Evolutionary conservation across 2,113 vertebrate species (phyloP).

Genomic region (Protobothrops mucrosquamatus): DNA sequence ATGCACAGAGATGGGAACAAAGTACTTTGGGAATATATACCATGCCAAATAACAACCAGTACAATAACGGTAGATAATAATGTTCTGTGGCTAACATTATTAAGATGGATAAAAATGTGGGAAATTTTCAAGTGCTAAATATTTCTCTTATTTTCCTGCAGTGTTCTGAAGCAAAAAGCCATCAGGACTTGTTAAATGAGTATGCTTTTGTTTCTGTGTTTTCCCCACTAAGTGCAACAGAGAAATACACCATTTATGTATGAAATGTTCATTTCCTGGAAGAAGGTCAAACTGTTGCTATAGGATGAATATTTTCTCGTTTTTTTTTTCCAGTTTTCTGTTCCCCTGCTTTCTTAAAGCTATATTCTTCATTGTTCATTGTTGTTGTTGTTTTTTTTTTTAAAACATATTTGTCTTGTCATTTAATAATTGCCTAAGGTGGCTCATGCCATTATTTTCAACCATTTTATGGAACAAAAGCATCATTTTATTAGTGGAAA

Average conservation of each 20-base stretch:
- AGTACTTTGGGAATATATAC: slow-evolving; percentile 22
- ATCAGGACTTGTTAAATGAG: background rate
- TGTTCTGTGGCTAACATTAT: slow-evolving; percentile 17
- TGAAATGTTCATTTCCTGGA: background rate
- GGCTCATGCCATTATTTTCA: background rate
- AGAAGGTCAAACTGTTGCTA: background rate
- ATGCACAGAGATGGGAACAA: slow-evolving; percentile 35
- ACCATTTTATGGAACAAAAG: background rate
- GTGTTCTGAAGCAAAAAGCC: background rate
- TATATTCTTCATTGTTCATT: background rate
- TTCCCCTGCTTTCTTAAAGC: background rate
- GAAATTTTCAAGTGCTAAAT: fast-evolving
- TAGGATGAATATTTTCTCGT: fast-evolving
- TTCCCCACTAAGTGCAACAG: background rate
- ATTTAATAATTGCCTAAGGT: background rate
- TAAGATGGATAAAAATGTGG: background rate
- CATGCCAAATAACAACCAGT: slow-evolving; percentile 5
- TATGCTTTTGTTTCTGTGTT: background rate
- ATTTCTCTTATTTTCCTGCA: background rate
- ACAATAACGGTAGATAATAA: background rate
- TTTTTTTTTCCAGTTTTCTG: background rate
- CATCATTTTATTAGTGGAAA: background rate
- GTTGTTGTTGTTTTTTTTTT: background rate
- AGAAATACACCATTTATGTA: background rate
- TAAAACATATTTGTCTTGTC: background rate